Evolutionary conservation across 2,888 invertebrate species (phyloP).

Genomic region (Lithophane leautieri): DNA sequence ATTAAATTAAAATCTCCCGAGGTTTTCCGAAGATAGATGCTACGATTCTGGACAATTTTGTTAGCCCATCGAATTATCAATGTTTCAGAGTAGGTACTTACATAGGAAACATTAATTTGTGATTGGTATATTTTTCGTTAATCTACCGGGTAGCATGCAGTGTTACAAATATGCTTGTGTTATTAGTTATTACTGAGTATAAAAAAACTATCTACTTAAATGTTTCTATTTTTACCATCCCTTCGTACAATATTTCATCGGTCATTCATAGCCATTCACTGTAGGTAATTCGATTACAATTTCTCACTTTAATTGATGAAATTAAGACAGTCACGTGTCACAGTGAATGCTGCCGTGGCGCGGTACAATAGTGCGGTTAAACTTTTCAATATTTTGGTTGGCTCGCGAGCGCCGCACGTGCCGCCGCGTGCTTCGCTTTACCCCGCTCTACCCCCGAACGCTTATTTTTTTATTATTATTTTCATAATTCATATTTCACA

Average conservation of each 20-base stretch:
- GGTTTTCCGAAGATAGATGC: neutral
- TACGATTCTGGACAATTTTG: neutral
- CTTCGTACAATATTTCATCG: slow-evolving; percentile 33
- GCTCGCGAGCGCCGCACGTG: slow-evolving; percentile 80
- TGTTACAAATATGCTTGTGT: neutral
- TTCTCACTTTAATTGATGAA: slow-evolving; percentile 80
- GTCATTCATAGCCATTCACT: slow-evolving; percentile 31
- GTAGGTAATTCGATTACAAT: slow-evolving; percentile 79
- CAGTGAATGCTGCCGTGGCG: slow-evolving; percentile 73
- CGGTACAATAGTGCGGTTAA: slow-evolving; percentile 82
- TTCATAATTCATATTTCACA: slow-evolving; percentile 90
- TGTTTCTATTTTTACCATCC: slow-evolving; percentile 24
- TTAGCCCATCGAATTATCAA: neutral
- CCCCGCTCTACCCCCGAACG: slow-evolving; percentile 81
- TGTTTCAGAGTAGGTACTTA: neutral
- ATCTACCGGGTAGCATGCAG: neutral
- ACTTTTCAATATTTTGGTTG: slow-evolving; percentile 89
- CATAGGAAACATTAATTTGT: neutral
- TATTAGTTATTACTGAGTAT: neutral
- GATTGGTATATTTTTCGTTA: neutral
- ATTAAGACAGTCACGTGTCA: slow-evolving; percentile 87
- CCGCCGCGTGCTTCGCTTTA: slow-evolving; percentile 87
- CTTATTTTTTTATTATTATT: slow-evolving; percentile 90
- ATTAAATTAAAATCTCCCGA: slow-evolving; percentile 28
- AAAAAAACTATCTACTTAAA: neutral